Evolutionary conservation across 2,797 vertebrate species (phyloP).

Genomic region (Babyrousa celebensis): DNA sequence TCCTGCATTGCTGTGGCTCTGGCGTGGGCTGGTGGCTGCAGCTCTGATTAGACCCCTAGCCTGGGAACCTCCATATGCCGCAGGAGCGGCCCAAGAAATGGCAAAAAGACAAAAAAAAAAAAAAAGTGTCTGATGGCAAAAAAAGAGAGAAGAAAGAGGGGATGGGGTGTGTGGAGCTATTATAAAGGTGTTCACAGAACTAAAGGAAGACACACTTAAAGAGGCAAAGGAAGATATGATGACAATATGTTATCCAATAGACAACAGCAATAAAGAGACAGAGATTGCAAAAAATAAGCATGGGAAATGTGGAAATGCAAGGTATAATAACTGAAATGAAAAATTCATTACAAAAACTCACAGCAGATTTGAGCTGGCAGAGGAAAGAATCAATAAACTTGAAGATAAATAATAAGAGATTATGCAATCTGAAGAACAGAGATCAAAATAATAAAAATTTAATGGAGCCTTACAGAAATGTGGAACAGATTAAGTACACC

Average conservation of each 20-base stretch:
- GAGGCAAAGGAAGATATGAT: constrained; percentile 8
- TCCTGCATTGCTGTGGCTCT: no score
- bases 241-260: neutral
- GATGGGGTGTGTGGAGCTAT: neutral
- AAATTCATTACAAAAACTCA: neutral
- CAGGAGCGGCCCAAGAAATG: no score
- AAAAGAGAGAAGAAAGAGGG: neutral
- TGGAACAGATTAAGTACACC: neutral
- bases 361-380: neutral
- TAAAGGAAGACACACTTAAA: neutral
- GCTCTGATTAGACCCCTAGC: no score
- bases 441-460: neutral
- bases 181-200: neutral
- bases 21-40: no score
- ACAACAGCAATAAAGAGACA: neutral
- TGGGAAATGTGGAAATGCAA: neutral
- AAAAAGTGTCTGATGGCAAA: neutral
- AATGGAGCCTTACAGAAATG: neutral
- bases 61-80: no score
- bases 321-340: neutral
- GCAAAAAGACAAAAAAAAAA: no score
- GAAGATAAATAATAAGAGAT: neutral
- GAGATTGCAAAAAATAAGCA: neutral
- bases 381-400: neutral
- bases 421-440: neutral